phyloP scores from a whole-genome alignment of 30 jellyfish, hydroid and myxozoan genomes.

The Clytia hemisphaerica region DNA sequence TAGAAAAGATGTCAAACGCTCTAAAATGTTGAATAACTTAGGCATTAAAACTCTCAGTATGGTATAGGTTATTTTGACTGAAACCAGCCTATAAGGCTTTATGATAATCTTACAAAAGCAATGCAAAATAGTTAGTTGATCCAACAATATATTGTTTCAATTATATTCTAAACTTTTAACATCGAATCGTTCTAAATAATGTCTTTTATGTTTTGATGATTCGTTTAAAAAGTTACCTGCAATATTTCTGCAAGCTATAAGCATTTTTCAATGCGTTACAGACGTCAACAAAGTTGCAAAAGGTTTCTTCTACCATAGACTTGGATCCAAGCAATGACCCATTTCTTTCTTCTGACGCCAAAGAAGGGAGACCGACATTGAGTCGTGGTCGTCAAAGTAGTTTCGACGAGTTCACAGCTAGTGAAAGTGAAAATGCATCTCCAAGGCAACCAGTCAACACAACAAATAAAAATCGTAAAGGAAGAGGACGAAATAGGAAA shows the following conservation, averaged over 20 bases:
- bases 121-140: too few relatives aligned
- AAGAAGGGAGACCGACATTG: constrained; percentile 40
- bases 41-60: too few relatives aligned
- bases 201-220: neutral
- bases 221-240: neutral
- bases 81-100: too few relatives aligned
- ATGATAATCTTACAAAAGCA: too few relatives aligned
- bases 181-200: too few relatives aligned
- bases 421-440: constrained; percentile 55
- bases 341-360: constrained; percentile 57
- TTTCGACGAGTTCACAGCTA: constrained; percentile 49
- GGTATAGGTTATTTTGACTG: too few relatives aligned
- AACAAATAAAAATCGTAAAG: constrained; percentile 35
- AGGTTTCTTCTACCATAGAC: constrained; percentile 23
- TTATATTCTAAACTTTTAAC: too few relatives aligned
- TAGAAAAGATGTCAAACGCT: too few relatives aligned
- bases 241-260: neutral
- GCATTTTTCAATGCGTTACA: neutral
- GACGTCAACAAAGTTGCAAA: neutral
- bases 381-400: constrained; percentile 30
- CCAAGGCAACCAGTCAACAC: constrained; percentile 34
- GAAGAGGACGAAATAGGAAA: constrained; percentile 37
- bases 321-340: constrained; percentile 51
- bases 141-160: too few relatives aligned
- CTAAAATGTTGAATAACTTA: too few relatives aligned